Conservation (phyloP, 2,113 vertebrate species). For the Phainopepla nitens region DNA sequence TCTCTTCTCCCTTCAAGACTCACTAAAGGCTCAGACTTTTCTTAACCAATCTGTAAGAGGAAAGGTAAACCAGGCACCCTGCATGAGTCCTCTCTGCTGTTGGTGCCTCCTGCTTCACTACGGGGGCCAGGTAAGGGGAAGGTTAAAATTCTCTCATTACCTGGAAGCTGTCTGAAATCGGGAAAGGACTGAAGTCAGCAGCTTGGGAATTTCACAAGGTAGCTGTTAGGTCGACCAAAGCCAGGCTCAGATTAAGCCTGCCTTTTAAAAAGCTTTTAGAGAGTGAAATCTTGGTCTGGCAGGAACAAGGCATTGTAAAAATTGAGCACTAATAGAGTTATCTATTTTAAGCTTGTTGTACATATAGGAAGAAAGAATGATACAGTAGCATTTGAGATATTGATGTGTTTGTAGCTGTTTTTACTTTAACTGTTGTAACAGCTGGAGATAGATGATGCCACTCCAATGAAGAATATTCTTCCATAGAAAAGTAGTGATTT, state of each 20-base stretch:
- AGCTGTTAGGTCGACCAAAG: neutral
- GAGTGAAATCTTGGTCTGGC: neutral
- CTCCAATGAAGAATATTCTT: neutral
- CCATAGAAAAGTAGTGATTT: neutral
- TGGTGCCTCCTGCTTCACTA: neutral
- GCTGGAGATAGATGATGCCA: neutral
- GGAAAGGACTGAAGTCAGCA: neutral
- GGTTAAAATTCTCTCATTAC: neutral
- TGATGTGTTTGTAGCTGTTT: neutral
- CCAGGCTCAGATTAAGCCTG: neutral
- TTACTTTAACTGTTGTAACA: neutral
- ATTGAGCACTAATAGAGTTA: neutral
- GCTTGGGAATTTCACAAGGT: neutral
- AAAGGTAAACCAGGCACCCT: fast-evolving
- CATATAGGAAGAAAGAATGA: neutral
- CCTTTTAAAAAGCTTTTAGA: neutral
- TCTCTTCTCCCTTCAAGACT: neutral
- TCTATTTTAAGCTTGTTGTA: neutral
- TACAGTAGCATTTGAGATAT: neutral
- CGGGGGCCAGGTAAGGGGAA: neutral
- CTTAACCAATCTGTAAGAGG: neutral
- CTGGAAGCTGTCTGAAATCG: neutral
- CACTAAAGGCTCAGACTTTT: neutral
- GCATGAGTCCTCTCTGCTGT: fast-evolving
- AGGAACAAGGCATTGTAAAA: neutral